A percentile compares a stretch with the other conserved stretches of the same genome.
phyloP scores from a whole-genome alignment of 2,797 vertebrate genomes.

The Urosaurus nigricauda region DNA sequence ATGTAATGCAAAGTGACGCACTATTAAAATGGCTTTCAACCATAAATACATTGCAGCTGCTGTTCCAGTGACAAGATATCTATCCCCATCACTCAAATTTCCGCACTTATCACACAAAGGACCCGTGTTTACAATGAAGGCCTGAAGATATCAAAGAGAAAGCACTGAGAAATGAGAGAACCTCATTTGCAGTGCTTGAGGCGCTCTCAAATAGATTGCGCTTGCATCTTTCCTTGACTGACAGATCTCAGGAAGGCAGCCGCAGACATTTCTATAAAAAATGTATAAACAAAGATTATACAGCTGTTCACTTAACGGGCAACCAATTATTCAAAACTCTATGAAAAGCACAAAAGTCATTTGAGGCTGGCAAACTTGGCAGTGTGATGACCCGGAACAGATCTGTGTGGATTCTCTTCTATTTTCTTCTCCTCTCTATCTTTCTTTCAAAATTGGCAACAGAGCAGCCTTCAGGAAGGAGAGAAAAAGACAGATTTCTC shows the following conservation, averaged over 20 bases:
- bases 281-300: slow-evolving; percentile 42
- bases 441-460: slow-evolving; percentile 2
- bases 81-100: neutral
- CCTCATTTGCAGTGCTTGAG: slow-evolving; percentile 41
- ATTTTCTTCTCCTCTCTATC: neutral
- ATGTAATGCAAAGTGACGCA: slow-evolving; percentile 36
- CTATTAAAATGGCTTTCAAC: slow-evolving; percentile 43
- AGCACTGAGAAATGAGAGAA: slow-evolving; percentile 9
- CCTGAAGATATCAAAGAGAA: slow-evolving; percentile 34
- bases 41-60: slow-evolving; percentile 43
- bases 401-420: slow-evolving; percentile 11
- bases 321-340: slow-evolving; percentile 35
- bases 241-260: slow-evolving; percentile 39
- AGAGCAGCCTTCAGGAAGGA: slow-evolving; percentile 43
- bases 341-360: slow-evolving; percentile 31
- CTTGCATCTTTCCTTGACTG: slow-evolving; percentile 49
- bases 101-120: slow-evolving; percentile 37
- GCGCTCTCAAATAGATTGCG: slow-evolving; percentile 15
- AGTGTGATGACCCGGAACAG: slow-evolving; percentile 47
- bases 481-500: slow-evolving; percentile 14
- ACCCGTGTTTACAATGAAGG: neutral
- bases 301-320: slow-evolving; percentile 17
- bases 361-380: neutral
- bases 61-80: slow-evolving; percentile 40
- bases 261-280: slow-evolving; percentile 17